A percentile compares a stretch with the other conserved stretches of the same genome.
Conservation (phyloP, 2,797 vertebrate species). For the Uromys caudimaculatus region DNA sequence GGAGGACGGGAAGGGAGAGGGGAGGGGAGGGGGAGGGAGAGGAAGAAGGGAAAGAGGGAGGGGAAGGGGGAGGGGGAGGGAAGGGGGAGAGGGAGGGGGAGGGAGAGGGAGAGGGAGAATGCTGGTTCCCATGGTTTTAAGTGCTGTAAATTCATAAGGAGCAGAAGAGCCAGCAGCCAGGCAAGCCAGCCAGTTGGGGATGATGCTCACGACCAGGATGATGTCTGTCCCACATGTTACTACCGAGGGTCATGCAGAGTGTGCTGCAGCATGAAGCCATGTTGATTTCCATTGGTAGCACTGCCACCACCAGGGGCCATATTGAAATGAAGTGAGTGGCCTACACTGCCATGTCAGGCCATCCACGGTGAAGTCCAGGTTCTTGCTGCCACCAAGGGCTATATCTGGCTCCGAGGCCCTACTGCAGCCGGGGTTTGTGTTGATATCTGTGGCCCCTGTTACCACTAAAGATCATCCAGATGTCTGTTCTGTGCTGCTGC, state of each 20-base stretch:
- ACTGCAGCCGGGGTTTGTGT: not conserved
- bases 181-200: not conserved
- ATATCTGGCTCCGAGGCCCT: not conserved
- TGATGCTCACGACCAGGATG: not conserved
- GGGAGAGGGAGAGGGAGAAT: not conserved
- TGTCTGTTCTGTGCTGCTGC: not conserved
- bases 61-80: not conserved
- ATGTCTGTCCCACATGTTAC: not conserved
- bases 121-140: not conserved
- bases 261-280: not conserved
- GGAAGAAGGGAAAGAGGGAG: not conserved
- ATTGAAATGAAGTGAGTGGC: not conserved
- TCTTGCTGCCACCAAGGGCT: not conserved
- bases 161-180: not conserved
- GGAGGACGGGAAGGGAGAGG: not conserved
- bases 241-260: not conserved
- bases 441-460: not conserved
- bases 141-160: no score
- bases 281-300: not conserved
- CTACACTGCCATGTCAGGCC: not conserved
- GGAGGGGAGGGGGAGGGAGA: not conserved
- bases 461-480: not conserved
- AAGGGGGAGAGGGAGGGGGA: not conserved
- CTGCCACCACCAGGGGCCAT: not conserved
- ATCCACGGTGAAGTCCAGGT: not conserved